phyloP scores from a whole-genome alignment of 2,797 vertebrate species.

The Atherinosoma microstoma region DNA sequence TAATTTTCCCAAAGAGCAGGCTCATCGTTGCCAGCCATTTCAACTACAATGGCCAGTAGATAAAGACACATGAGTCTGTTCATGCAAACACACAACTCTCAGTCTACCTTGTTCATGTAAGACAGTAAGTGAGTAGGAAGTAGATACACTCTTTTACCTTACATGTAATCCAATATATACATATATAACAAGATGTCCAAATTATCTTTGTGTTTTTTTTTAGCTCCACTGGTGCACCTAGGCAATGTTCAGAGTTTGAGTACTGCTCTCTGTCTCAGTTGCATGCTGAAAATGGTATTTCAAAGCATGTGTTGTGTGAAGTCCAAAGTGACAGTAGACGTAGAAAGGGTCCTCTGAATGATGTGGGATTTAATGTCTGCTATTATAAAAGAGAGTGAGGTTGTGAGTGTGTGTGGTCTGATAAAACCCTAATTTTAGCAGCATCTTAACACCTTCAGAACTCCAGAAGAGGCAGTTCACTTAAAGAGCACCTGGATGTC shows the following conservation, averaged over 20 bases:
- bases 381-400: conserved; percentile 22
- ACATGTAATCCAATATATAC: conserved; percentile 30
- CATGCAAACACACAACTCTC: conserved; percentile 1
- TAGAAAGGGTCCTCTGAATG: conserved; percentile 47
- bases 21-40: conserved; percentile 48
- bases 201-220: conserved; percentile 59
- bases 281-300: conserved; percentile 59
- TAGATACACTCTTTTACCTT: conserved; percentile 32
- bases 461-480: conserved; percentile 59
- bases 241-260: conserved; percentile 48
- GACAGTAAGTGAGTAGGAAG: not conserved
- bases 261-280: conserved; percentile 47
- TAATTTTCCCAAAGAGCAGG: conserved; percentile 60
- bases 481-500: conserved; percentile 34
- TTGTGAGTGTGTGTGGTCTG: conserved; percentile 25
- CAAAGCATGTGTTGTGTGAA: conserved; percentile 66
- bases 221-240: conserved; percentile 41
- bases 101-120: conserved; percentile 1
- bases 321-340: conserved; percentile 54
- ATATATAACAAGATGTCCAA: conserved; percentile 16
- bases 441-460: conserved; percentile 57
- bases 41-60: conserved; percentile 26
- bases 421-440: conserved; percentile 70
- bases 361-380: conserved; percentile 59
- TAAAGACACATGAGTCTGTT: conserved; percentile 2